phyloP scores from a whole-genome alignment of 1,140 invertebrate species.

The Microplitis mediator region DNA sequence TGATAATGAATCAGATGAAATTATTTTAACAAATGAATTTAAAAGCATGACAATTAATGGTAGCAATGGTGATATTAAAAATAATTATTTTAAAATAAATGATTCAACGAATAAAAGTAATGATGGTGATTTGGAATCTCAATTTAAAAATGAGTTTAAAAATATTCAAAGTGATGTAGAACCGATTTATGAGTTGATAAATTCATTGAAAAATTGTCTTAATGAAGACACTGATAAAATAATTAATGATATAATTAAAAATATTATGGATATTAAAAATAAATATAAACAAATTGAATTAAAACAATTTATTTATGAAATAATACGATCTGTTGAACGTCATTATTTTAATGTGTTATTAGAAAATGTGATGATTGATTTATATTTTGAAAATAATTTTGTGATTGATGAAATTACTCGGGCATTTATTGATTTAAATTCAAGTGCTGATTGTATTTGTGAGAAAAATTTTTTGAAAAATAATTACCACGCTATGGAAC shows the following conservation, averaged over 20 bases:
- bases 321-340: constrained; percentile 48
- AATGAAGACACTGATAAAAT: constrained; percentile 41
- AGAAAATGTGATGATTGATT: constrained; percentile 42
- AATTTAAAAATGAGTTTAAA: constrained; percentile 33
- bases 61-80: background rate
- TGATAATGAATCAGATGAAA: background rate
- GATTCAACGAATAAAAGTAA: background rate
- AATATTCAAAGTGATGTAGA: constrained; percentile 45
- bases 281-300: constrained; percentile 44
- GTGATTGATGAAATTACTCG: constrained; percentile 41
- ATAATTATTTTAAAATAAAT: too few species aligned
- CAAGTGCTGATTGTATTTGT: constrained; percentile 44
- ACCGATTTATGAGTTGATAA: constrained; percentile 41
- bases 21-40: background rate
- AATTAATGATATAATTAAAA: constrained; percentile 39
- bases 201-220: constrained; percentile 38
- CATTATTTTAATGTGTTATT: constrained; percentile 48
- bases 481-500: constrained; percentile 38
- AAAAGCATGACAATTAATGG: constrained; percentile 8
- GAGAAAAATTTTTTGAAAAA: constrained; percentile 27
- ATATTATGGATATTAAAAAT: constrained; percentile 42
- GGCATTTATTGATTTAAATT: constrained; percentile 50
- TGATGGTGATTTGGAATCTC: background rate
- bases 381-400: constrained; percentile 33
- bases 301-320: constrained; percentile 44